A percentile compares a stretch with the other conserved stretches of the same genome.
phyloP scores from a whole-genome alignment of 2,888 invertebrate genomes.

The Criorhina ranunculi region DNA sequence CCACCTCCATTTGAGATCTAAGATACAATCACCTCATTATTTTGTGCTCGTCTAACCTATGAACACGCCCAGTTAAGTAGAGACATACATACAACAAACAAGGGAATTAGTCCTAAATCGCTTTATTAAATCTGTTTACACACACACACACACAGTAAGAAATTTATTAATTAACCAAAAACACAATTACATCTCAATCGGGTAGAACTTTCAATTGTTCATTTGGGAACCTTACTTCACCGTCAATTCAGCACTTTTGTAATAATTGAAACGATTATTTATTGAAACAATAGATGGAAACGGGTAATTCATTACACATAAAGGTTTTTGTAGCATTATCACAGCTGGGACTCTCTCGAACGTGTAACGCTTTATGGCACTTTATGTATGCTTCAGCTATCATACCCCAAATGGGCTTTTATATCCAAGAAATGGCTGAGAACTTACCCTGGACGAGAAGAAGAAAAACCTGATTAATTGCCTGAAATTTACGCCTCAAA shows the following conservation, averaged over 20 bases:
- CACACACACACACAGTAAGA: not conserved
- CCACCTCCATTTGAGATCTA: too few relatives aligned
- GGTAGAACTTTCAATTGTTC: not conserved
- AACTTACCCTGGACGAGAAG: not conserved
- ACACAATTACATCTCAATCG: not conserved
- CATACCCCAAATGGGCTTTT: not conserved
- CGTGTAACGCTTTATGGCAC: not conserved
- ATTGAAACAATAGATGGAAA: not conserved
- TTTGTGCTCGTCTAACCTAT: too few relatives aligned
- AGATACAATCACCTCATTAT: too few relatives aligned
- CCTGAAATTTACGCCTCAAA: not conserved
- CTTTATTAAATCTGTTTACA: not conserved
- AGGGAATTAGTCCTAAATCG: too few relatives aligned
- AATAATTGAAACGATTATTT: slow-evolving; percentile 4
- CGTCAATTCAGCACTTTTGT: not conserved
- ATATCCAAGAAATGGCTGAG: not conserved
- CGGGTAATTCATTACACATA: slow-evolving; percentile 12
- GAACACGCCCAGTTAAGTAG: too few relatives aligned
- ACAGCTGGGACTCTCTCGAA: slow-evolving; percentile 1
- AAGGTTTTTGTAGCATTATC: not conserved
- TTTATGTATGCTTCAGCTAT: not conserved
- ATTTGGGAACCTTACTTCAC: not conserved
- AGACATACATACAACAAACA: too few relatives aligned
- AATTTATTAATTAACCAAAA: not conserved
- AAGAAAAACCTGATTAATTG: slow-evolving; percentile 18